These are phyloP conservation scores for Sitobion miscanthi DNA, from an alignment of 1,140 invertebrate genomes.

Conservation along the genomic window DNA sequence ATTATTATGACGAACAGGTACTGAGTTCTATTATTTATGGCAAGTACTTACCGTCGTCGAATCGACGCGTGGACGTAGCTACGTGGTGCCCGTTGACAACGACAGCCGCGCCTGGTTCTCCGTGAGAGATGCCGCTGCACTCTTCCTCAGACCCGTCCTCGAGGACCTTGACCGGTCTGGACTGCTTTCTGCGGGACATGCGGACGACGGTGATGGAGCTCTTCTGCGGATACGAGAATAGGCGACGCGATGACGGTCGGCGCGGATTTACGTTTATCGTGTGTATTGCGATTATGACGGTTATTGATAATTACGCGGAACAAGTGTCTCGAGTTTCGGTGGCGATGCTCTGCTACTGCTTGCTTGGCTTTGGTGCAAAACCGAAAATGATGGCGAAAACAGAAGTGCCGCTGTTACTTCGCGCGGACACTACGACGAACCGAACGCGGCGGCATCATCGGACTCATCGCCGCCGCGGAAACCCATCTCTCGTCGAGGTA, in stretches of 20 bases:
- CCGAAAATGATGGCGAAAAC: background rate
- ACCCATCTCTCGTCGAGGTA: background rate
- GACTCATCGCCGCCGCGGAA: background rate
- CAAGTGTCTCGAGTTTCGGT: background rate
- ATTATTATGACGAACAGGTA: background rate
- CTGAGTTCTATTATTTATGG: background rate
- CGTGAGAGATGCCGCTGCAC: conserved; percentile 28
- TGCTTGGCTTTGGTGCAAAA: background rate
- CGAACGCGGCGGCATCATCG: background rate
- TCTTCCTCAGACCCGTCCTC: conserved; percentile 58
- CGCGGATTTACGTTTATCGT: background rate
- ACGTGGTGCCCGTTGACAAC: conserved; percentile 45
- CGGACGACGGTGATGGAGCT: conserved; percentile 37
- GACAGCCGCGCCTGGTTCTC: background rate
- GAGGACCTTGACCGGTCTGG: conserved; percentile 65
- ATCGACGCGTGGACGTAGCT: background rate
- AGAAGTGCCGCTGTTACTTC: background rate
- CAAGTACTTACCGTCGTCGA: conserved; percentile 42
- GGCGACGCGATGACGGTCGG: background rate
- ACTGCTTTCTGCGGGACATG: conserved; percentile 71
- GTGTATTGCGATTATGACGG: background rate
- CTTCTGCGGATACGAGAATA: background rate
- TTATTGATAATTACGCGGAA: background rate
- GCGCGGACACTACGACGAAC: background rate
- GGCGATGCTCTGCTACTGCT: background rate